Evolutionary conservation across 1,140 invertebrate species (phyloP).

Genomic region (Hylaeus volcanicus): DNA sequence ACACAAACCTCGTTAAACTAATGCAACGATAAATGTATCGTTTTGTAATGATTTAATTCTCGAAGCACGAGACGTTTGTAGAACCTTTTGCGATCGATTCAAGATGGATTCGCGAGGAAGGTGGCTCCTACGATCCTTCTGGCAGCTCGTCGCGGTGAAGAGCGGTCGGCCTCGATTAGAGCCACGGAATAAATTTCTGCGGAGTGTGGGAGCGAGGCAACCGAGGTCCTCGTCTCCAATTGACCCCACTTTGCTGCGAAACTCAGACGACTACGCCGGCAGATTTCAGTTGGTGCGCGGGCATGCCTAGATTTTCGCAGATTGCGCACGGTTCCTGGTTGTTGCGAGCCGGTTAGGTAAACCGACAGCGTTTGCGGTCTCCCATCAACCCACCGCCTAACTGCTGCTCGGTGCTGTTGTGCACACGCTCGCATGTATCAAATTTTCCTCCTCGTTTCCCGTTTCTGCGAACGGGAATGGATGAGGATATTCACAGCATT

Average conservation of each 20-base stretch:
- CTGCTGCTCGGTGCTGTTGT: too few species aligned
- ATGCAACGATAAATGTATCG: too few species aligned
- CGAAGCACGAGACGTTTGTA: too few species aligned
- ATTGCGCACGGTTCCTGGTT: conserved; percentile 45
- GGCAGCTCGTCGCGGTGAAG: conserved; percentile 29
- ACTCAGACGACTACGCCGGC: conserved; percentile 58
- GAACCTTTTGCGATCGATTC: too few species aligned
- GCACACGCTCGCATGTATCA: too few species aligned
- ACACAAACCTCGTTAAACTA: too few species aligned
- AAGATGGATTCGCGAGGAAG: background rate
- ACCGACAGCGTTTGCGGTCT: background rate
- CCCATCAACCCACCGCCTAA: too few species aligned
- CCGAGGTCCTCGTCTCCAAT: conserved; percentile 68
- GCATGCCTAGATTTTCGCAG: conserved; percentile 65
- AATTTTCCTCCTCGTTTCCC: too few species aligned
- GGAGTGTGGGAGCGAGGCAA: conserved; percentile 68
- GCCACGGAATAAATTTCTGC: conserved; percentile 67
- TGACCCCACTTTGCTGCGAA: conserved; percentile 70
- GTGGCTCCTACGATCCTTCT: conserved; percentile 10
- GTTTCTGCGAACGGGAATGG: too few species aligned
- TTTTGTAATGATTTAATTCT: too few species aligned
- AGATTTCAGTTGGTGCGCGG: conserved; percentile 60
- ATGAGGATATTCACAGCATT: too few species aligned
- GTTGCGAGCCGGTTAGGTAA: conserved; percentile 17
- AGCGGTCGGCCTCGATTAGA: conserved; percentile 66